Evolutionary conservation across 2,113 vertebrate species (phyloP).

Genomic region (Anseranas semipalmata): DNA sequence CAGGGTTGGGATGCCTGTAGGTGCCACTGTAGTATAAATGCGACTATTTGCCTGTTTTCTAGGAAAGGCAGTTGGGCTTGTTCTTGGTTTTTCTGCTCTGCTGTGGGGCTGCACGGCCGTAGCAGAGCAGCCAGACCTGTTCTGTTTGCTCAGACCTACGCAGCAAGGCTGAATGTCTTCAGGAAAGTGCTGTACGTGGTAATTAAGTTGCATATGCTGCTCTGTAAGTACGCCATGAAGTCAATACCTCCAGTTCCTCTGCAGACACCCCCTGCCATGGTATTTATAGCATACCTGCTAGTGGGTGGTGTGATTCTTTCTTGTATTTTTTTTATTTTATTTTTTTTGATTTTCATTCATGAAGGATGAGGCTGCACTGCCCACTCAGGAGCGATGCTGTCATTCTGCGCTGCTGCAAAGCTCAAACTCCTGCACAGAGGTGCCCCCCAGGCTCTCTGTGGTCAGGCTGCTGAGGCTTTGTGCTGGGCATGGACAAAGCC

Average conservation of each 20-base stretch:
- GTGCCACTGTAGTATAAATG: background rate
- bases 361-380: conserved; percentile 34
- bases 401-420: background rate
- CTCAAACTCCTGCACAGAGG: background rate
- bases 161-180: background rate
- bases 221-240: conserved; percentile 36
- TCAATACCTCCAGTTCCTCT: conserved; percentile 52
- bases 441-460: background rate
- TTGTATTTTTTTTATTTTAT: background rate
- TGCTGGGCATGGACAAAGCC: background rate
- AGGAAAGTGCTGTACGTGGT: background rate
- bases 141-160: background rate
- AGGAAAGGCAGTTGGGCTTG: background rate
- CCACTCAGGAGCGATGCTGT: conserved; percentile 22
- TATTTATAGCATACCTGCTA: conserved; percentile 67
- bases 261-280: conserved; percentile 64
- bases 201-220: background rate
- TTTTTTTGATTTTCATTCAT: conserved; percentile 57
- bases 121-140: background rate
- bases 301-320: conserved; percentile 65
- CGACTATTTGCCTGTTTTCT: background rate
- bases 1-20: background rate
- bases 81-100: background rate
- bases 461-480: background rate
- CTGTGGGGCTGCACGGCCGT: background rate